Evolutionary conservation across 1,140 invertebrate genomes (phyloP).

Genomic region (Triops cancriformis): DNA sequence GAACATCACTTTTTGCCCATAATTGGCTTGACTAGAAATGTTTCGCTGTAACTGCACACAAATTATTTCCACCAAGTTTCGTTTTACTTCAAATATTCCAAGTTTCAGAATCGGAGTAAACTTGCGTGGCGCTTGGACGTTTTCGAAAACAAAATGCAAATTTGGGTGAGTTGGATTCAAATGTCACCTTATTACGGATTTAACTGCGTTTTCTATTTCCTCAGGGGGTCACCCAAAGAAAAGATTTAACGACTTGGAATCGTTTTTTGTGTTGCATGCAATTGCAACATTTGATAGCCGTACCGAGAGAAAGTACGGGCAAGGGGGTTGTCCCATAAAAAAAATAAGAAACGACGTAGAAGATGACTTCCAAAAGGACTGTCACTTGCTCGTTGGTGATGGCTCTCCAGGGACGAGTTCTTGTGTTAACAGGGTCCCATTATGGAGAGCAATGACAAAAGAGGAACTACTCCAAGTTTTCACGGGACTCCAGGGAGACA

Average conservation of each 20-base stretch:
- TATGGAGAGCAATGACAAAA: constrained; percentile 10
- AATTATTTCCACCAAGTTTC: too few species aligned
- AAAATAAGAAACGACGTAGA: not conserved
- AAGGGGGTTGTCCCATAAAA: not conserved
- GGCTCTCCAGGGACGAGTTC: not conserved
- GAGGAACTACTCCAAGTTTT: constrained; percentile 9
- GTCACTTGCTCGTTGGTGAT: not conserved
- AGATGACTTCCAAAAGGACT: constrained; percentile 10
- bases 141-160: too few species aligned
- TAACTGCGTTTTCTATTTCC: not conserved
- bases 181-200: not conserved
- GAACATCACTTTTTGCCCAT: too few species aligned
- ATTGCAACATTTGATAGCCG: not conserved
- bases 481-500: not conserved
- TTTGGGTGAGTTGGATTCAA: not conserved
- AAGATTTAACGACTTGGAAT: not conserved
- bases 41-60: too few species aligned
- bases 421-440: constrained; percentile 13
- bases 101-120: too few species aligned
- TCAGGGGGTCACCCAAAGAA: not conserved
- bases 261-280: not conserved
- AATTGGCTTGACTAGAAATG: too few species aligned
- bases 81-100: too few species aligned
- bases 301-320: too few species aligned
- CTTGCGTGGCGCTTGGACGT: too few species aligned